Evolutionary conservation across 2,888 invertebrate genomes (phyloP), one percentile per base, ranked within the genome.

Genomic region (Steinernema carpocapsae): DNA sequence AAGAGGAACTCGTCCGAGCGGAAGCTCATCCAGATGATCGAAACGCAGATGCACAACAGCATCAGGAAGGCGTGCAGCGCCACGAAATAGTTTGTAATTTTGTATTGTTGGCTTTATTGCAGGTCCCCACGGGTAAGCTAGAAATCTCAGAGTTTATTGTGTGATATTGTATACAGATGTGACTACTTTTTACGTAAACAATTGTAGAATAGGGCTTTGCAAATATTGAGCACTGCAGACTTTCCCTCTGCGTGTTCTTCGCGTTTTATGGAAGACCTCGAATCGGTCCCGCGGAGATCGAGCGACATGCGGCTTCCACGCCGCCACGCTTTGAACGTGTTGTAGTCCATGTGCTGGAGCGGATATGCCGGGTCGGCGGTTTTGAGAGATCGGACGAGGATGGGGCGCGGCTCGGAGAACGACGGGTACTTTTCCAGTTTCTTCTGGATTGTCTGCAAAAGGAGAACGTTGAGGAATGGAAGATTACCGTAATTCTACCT

Each of bases 291-390:
- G 14, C 64, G 64, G 64, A 64, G 17, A 52, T 77, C 77, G 14
- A 72, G 72, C 6, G 77, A 77, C 45, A 78, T 52, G 7, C 78
- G 72, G 37, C 72, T 72, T 0, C 84, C 84, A 45, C 82, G 70
- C 26, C 82, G 74, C 82, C 84, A 84, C 3, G 84, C 84, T 46
- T 74, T 76, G 72, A 84, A 84, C 19, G 79, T 77, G 24, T 80
- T 80, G 56, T 80, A 84, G 72, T 83, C 83, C 84, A 84, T 84
- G 59, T 84, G 82, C 0, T 76, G 59, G 24, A 80, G 72, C 0
- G 80, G 78, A 72, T 43, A 64, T 17, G 75, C 72, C 24, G 46
- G 48, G 12, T 75, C 43, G n/a, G 26, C 24, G 17, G 32, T 72
- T 29, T 72, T 72, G n/a, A 32, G 72, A n/a, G 43, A 42, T 7